Evolutionary conservation across 2,888 invertebrate species (phyloP), one percentile per base, ranked within the genome.

Genomic region (Drosophila dives): DNA sequence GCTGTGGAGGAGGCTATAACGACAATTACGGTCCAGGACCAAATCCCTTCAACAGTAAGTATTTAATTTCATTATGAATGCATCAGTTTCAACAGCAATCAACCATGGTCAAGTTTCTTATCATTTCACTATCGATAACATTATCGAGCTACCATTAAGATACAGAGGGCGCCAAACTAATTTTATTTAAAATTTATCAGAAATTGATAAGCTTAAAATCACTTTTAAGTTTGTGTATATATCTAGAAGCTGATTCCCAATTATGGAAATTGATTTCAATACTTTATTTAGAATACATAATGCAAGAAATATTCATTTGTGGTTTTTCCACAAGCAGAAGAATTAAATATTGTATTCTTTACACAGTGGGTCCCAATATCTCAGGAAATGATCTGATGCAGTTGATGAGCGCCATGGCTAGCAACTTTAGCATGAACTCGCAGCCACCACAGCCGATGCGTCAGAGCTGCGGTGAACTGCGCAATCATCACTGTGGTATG

Each of bases 401-500:
- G 26, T 54, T 91, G 40, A 91, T 91, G 91, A 91, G 77, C 61
- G 92, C 89, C 23, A 90, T 91, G 90, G 91, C 92, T 12, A 92
- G 86, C 60, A 92, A 92, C 58, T 91, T 92, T 45, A 91, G 90
- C 64, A 91, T 92, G 86, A 91, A 92, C 73, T 92, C 93, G 12
- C 93, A 93, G 10, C 92, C 92, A 5, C 92, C 92, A 11, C 92
- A 92, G n/a, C 93, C 93, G 0, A 69, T 91, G 58, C 86, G 91
- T 4, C 91, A 93, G 53, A 90, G 87, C 17, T 96, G 96, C 89
- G 95, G 95, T 1, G 95, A 95, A 75, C 90, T 96, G 53, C 91
- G 94, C 10, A 80, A 81, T 7, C 77, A 90, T 50, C 92, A 96
- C 90, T 93, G 93, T 12, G 95, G 95, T 0, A 87, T 94, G 81